Evolutionary conservation across 1,140 invertebrate species (phyloP).

Genomic region (Scaptodrosophila lebanonensis): DNA sequence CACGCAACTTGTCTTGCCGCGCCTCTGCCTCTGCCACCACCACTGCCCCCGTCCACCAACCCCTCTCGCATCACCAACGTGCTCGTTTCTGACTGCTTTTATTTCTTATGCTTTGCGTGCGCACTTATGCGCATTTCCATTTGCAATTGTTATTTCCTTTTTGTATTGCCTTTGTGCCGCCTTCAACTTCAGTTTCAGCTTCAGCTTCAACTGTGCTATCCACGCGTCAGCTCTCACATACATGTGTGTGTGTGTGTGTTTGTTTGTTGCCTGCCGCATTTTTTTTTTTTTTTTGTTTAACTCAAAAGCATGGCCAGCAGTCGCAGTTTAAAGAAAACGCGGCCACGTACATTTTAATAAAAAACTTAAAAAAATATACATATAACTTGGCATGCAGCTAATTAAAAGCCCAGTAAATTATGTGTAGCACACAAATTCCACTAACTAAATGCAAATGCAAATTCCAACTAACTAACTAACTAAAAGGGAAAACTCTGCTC

Average conservation of each 20-base stretch:
- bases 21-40: slow-evolving; percentile 19
- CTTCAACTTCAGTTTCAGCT: too few species aligned
- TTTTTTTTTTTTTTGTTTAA: slow-evolving; percentile 32
- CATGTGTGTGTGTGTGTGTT: slow-evolving; percentile 18
- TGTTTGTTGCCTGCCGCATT: slow-evolving; percentile 42
- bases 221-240: slow-evolving; percentile 27
- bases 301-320: slow-evolving; percentile 62
- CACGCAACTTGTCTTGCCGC: slow-evolving; percentile 15
- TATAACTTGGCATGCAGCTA: slow-evolving; percentile 56
- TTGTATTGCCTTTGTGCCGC: slow-evolving; percentile 11
- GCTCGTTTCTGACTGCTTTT: neutral
- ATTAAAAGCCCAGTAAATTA: slow-evolving; percentile 75
- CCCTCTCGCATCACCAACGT: slow-evolving; percentile 9
- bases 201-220: too few species aligned
- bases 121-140: slow-evolving; percentile 73
- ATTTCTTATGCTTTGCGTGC: slow-evolving; percentile 17
- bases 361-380: slow-evolving; percentile 21
- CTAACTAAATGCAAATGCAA: slow-evolving; percentile 61
- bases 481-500: slow-evolving; percentile 4
- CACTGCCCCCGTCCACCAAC: slow-evolving; percentile 14
- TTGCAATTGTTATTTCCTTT: slow-evolving; percentile 71
- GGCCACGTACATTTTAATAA: slow-evolving; percentile 61
- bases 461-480: slow-evolving; percentile 27
- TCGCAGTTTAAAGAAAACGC: slow-evolving; percentile 63
- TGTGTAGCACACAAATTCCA: slow-evolving; percentile 15